Evolutionary conservation across 2,797 vertebrate species (phyloP).

Genomic region (Cirrhinus molitorella): DNA sequence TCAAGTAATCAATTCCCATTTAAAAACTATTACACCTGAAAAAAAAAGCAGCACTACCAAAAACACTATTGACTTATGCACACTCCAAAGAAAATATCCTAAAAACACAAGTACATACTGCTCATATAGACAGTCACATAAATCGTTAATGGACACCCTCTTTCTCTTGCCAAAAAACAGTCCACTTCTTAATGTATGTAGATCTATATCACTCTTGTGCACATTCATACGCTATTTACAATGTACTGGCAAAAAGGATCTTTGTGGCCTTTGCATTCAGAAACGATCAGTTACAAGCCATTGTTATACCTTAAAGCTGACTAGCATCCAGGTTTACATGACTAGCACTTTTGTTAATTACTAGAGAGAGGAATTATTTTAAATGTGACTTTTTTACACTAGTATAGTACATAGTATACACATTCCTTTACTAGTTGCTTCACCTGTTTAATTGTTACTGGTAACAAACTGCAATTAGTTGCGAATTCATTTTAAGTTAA

Average conservation of each 20-base stretch:
- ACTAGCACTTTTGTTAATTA: neutral
- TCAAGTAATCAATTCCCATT: constrained; percentile 1
- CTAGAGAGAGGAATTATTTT: neutral
- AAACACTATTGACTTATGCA: neutral
- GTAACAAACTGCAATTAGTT: neutral
- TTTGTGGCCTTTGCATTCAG: neutral
- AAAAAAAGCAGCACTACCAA: neutral
- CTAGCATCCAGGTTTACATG: neutral
- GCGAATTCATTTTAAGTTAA: neutral
- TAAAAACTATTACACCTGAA: neutral
- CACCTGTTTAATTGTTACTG: neutral
- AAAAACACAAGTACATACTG: constrained; percentile 7
- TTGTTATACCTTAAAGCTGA: neutral
- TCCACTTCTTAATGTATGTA: neutral
- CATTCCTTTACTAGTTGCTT: neutral
- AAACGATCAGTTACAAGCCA: neutral
- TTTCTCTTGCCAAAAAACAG: constrained; percentile 18
- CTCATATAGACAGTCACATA: neutral
- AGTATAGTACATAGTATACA: neutral
- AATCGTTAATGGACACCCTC: constrained; percentile 6
- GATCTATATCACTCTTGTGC: neutral
- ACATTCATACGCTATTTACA: constrained; percentile 8
- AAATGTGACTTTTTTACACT: neutral
- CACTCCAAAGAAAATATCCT: neutral
- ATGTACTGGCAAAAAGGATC: constrained; percentile 4